Evolutionary conservation across 2,888 invertebrate genomes (phyloP).

Genomic region (Microctonus aethiopoides): DNA sequence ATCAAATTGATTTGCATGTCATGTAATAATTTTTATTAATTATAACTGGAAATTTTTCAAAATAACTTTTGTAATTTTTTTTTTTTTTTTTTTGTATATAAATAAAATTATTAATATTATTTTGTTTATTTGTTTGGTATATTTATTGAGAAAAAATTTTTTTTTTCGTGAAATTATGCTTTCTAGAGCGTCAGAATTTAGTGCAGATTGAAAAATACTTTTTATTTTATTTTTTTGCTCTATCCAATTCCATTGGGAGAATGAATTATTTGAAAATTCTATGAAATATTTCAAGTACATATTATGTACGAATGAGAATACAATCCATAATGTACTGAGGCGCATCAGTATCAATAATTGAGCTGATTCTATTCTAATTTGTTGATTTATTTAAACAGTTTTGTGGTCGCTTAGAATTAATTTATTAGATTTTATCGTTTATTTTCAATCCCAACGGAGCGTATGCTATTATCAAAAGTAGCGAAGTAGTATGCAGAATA

Average conservation of each 20-base stretch:
- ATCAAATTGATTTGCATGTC: background rate
- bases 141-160: background rate
- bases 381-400: background rate
- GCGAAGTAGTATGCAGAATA: background rate
- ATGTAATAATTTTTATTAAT: no score
- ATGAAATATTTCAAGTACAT: background rate
- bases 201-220: background rate
- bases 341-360: background rate
- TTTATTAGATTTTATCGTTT: background rate
- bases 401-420: background rate
- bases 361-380: conserved; percentile 7
- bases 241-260: background rate
- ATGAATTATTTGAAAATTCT: background rate
- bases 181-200: background rate
- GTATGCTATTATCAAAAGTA: conserved; percentile 1
- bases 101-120: no score
- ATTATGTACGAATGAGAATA: background rate
- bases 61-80: no score
- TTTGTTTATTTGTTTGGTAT: background rate
- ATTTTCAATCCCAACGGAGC: background rate
- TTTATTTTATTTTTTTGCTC: background rate
- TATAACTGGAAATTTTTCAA: background rate
- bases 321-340: background rate
- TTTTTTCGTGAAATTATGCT: background rate
- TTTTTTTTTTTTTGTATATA: no score